Conservation (phyloP, 1,140 invertebrate genomes). For the Octopus bimaculoides region DNA sequence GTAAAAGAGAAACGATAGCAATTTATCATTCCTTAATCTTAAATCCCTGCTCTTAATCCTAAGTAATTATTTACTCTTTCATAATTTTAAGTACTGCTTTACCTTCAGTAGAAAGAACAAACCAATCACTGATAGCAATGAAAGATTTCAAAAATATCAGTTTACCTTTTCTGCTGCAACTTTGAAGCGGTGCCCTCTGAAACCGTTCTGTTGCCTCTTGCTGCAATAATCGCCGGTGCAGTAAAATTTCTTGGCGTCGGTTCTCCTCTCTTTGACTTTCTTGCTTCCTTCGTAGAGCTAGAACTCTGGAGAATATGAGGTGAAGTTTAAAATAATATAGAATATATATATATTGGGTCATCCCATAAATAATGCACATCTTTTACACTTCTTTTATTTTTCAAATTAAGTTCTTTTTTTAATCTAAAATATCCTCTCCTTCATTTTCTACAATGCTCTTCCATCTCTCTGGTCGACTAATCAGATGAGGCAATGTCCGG, state of each 20-base stretch:
- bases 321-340: neutral
- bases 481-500: too few species aligned
- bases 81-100: too few species aligned
- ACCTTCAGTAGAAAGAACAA: too few species aligned
- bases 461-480: too few species aligned
- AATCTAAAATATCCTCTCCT: neutral
- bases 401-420: neutral
- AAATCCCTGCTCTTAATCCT: too few species aligned
- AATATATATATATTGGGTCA: neutral
- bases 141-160: neutral
- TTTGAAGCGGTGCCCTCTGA: conserved; percentile 34
- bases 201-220: conserved; percentile 48
- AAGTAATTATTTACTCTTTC: too few species aligned
- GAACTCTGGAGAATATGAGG: conserved; percentile 33
- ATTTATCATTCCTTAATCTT: too few species aligned
- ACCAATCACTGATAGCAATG: neutral
- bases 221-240: conserved; percentile 38
- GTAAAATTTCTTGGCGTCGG: conserved; percentile 43
- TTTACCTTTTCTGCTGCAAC: conserved; percentile 16
- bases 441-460: neutral
- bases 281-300: conserved; percentile 39
- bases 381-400: neutral
- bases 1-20: too few species aligned
- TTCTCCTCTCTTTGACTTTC: conserved; percentile 44
- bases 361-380: neutral